Conservation (phyloP, 2,888 invertebrate species). For the Melikaiella ostensackeni region DNA sequence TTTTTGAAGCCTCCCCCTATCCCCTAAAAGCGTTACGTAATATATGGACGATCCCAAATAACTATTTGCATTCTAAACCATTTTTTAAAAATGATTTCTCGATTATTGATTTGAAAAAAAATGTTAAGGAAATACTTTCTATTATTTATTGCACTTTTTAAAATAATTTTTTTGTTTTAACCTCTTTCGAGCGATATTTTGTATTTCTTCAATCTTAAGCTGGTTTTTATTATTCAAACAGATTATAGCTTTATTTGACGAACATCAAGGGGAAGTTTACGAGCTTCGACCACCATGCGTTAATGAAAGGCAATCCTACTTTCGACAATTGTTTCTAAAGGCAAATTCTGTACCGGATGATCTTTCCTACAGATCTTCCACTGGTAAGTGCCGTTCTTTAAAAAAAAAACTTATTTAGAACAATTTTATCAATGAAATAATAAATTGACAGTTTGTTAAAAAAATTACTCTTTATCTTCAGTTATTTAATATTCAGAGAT, state of each 20-base stretch:
- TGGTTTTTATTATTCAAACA: constrained; percentile 46
- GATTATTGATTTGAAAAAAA: no score
- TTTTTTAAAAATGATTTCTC: no score
- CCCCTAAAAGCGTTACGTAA: no score
- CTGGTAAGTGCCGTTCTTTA: constrained; percentile 56
- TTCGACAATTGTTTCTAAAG: constrained; percentile 67
- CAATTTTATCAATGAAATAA: not conserved
- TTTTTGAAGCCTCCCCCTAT: no score
- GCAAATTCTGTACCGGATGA: constrained; percentile 53
- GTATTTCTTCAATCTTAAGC: no score
- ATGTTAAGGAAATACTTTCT: no score
- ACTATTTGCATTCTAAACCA: not conserved
- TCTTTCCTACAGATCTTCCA: constrained; percentile 65
- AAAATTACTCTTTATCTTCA: no score
- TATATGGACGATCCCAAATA: no score
- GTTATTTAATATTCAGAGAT: no score
- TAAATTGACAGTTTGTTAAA: not conserved
- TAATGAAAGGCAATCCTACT: constrained; percentile 66
- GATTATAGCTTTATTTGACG: constrained; percentile 67
- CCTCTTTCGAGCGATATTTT: not conserved
- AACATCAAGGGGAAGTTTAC: constrained; percentile 68
- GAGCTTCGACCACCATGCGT: constrained; percentile 61
- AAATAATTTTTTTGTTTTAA: not conserved
- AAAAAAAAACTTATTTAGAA: not conserved
- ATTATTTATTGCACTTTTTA: no score